These are phyloP conservation scores for Leptura quadrifasciata DNA, from an alignment of 2,888 invertebrate genomes.

Conservation along the genomic window DNA sequence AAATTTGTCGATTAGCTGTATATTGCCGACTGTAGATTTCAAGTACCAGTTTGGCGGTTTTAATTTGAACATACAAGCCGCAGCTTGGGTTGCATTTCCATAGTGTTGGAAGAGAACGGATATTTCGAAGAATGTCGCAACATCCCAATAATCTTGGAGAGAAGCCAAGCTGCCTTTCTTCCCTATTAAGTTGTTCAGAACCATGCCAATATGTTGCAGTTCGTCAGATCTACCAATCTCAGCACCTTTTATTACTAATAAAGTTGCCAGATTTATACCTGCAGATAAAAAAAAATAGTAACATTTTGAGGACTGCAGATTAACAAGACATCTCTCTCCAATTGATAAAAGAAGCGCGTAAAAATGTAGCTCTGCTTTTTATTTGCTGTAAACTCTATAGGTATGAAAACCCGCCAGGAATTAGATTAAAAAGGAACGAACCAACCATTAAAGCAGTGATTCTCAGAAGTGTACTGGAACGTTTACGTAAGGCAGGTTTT, in stretches of 20 bases:
- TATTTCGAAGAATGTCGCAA: slow-evolving; percentile 98
- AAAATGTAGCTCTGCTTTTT: too few relatives aligned
- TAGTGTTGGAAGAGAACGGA: slow-evolving; percentile 98
- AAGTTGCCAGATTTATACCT: slow-evolving; percentile 96
- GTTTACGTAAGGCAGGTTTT: too few relatives aligned
- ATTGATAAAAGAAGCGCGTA: too few relatives aligned
- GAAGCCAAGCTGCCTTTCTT: slow-evolving; percentile 96
- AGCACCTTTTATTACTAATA: slow-evolving; percentile 96
- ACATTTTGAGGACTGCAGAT: too few relatives aligned
- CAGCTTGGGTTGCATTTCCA: slow-evolving; percentile 96
- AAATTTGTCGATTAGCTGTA: slow-evolving; percentile 90
- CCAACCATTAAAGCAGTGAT: too few relatives aligned
- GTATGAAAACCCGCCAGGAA: too few relatives aligned
- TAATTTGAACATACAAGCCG: slow-evolving; percentile 87
- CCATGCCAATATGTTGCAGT: slow-evolving; percentile 93
- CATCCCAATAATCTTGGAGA: slow-evolving; percentile 98
- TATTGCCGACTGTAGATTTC: slow-evolving; percentile 80
- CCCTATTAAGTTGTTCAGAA: slow-evolving; percentile 97
- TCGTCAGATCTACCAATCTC: slow-evolving; percentile 95
- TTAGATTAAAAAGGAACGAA: too few relatives aligned
- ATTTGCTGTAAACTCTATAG: too few relatives aligned
- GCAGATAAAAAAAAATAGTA: slow-evolving; percentile 48
- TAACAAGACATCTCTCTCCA: too few relatives aligned
- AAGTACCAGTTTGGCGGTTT: slow-evolving; percentile 96
- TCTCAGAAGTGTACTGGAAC: too few relatives aligned